These are phyloP conservation scores for human DNA, from an alignment of 2,113 vertebrate species.

Conservation along the genomic window GRCh38 chr20:5927501-5928000, in stretches of 20 bases:
- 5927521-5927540: constrained; percentile 70
- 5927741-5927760: neutral
- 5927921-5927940: constrained; percentile 64
- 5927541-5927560: constrained; percentile 72
- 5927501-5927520: constrained; percentile 79
- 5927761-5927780: neutral
- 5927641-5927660: constrained; percentile 61
- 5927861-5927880: constrained; percentile 45
- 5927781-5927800: constrained; percentile 45
- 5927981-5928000: constrained; percentile 88
- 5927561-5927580: constrained; percentile 66
- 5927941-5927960: constrained; percentile 73
- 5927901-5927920: constrained; percentile 55
- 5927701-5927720: constrained; percentile 30
- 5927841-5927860: neutral
- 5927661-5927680: constrained; percentile 73
- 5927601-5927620: constrained; percentile 58
- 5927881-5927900: neutral
- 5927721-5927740: neutral
- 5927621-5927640: constrained; percentile 77
- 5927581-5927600: constrained; percentile 65
- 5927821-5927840: constrained; percentile 55
- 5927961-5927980: constrained; percentile 88
- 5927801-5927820: constrained; percentile 55
- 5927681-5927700: constrained; percentile 51